These are phyloP conservation scores for Xylocampa areola DNA, from an alignment of 2,888 invertebrate species.

Conservation along the genomic window DNA sequence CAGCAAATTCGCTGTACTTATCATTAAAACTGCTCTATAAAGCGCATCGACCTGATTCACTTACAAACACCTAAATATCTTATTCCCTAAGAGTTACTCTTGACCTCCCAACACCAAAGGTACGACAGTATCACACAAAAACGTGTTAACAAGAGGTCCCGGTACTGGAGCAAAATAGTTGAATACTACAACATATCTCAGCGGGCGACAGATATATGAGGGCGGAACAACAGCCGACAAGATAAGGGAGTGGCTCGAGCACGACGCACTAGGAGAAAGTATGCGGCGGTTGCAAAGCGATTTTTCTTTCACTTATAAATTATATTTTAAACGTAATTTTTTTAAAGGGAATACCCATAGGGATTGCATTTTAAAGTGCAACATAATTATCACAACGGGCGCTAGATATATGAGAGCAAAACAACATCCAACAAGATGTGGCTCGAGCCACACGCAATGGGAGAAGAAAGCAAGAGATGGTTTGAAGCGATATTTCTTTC, in stretches of 20 bases:
- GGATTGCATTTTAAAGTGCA: too few relatives aligned
- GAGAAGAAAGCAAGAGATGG: too few relatives aligned
- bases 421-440: too few relatives aligned
- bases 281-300: slow-evolving; percentile 9
- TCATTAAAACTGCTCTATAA: neutral
- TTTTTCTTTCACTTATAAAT: neutral
- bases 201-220: slow-evolving; percentile 65
- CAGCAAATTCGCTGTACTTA: too few relatives aligned
- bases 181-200: slow-evolving; percentile 53
- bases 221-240: slow-evolving; percentile 63
- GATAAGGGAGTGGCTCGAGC: slow-evolving; percentile 64
- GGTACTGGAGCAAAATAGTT: slow-evolving; percentile 47
- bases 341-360: too few relatives aligned
- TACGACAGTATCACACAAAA: slow-evolving; percentile 28
- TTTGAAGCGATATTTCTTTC: too few relatives aligned
- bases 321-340: neutral
- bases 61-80: slow-evolving; percentile 7
- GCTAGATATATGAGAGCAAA: too few relatives aligned
- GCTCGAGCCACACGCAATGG: too few relatives aligned
- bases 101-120: slow-evolving; percentile 19
- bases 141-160: slow-evolving; percentile 43
- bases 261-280: slow-evolving; percentile 34
- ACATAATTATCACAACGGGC: too few relatives aligned
- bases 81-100: slow-evolving; percentile 7
- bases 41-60: slow-evolving; percentile 11